Base-by-base conservation (phyloP, 2,888 invertebrate genomes). In the Belgica antarctica region DNA sequence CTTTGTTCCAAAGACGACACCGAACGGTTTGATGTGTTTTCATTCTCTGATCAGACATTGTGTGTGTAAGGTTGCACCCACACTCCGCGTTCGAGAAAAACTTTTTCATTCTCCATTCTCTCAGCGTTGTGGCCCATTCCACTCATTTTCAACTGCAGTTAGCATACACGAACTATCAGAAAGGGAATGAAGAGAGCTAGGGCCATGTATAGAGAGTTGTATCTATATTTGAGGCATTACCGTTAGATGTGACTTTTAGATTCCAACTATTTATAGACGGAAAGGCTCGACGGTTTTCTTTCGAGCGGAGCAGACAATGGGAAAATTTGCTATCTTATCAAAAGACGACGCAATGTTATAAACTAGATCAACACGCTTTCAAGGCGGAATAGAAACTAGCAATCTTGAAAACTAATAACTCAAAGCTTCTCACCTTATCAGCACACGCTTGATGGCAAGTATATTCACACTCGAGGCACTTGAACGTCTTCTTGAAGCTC, bases 401-500 rank as follows among this genome's bases (percentile, higher is more conserved):
- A n/a, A n/a, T n/a, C n/a, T n/a, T n/a, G n/a, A n/a, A n/a, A n/a
- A n/a, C n/a, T n/a, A n/a, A n/a, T n/a, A 25, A 28, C 15, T 15
- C 15, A 61, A 34, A 61, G 1, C 12, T 19, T 47, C 71, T 71
- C 47, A 71, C 71, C 71, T 69, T 71, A 41, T 68, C 61, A 24
- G 47, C 34, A 25, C 72, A 72, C 36, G 47, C 31, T 17, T 72
- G 62, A 59, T 72, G 72, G 52, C 71, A 71, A 19, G 62, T 69
- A 17, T 71, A 57, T 46, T 71, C 72, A 69, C 72, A 72, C 7
- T 63, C 46, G 15, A 69, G 46, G 57, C 72, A 72, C 62, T 69
- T 71, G 17, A 41, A 70, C 17, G 70, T 70, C 19, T 70, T 70
- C 36, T 61, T 59, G 28, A 61, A 61, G 61, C 59, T 59, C 10